These are phyloP conservation scores for Hyla sarda DNA, from an alignment of 2,113 vertebrate genomes.

Conservation along the genomic window DNA sequence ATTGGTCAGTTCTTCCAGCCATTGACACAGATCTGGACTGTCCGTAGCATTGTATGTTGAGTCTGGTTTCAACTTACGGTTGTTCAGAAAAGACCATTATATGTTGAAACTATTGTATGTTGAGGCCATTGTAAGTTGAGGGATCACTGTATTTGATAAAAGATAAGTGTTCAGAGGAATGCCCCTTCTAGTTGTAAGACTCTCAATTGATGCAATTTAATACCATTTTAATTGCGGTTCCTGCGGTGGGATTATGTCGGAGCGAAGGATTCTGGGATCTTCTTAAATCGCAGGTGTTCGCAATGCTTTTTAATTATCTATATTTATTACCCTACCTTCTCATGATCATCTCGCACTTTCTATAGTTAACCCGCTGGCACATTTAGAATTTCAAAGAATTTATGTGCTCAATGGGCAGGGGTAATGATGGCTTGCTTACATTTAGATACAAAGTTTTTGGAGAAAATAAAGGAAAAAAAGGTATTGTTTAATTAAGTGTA, in stretches of 20 bases:
- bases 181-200: background rate
- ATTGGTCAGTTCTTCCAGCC: too few relatives aligned
- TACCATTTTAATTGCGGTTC: slow-evolving; percentile 12
- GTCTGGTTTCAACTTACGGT: too few relatives aligned
- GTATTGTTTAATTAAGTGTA: too few relatives aligned
- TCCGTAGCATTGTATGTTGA: too few relatives aligned
- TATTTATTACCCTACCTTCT: slow-evolving; percentile 1
- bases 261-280: background rate
- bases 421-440: background rate
- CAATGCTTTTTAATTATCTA: slow-evolving; percentile 23
- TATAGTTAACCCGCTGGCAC: background rate
- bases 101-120: too few relatives aligned
- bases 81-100: too few relatives aligned
- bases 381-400: background rate
- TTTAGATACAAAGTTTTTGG: background rate
- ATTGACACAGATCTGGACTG: too few relatives aligned
- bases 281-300: slow-evolving; percentile 1
- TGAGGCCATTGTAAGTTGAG: too few relatives aligned
- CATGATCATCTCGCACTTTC: slow-evolving; percentile 2
- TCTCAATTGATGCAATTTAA: slow-evolving; percentile 6
- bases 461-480: background rate
- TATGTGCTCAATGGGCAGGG: background rate
- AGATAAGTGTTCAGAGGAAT: background rate
- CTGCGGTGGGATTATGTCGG: background rate
- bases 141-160: slow-evolving; percentile 14